Evolutionary conservation across 2,113 vertebrate genomes (phyloP).

Genomic region (Lepisosteus oculatus): DNA sequence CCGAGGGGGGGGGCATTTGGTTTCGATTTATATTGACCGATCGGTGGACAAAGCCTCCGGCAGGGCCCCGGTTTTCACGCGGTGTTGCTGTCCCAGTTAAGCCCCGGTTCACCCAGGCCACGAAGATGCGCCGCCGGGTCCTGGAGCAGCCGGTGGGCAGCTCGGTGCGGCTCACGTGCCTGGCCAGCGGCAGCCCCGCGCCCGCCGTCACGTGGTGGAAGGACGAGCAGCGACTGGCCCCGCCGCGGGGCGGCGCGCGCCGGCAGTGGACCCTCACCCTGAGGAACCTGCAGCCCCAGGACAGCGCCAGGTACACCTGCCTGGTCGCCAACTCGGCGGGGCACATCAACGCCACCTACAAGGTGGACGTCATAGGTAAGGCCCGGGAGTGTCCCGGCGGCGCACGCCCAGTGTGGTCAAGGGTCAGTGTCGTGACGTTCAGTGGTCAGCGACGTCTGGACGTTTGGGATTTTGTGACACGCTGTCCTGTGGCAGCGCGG

Average conservation of each 20-base stretch:
- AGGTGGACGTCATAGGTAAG: conserved; percentile 53
- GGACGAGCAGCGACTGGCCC: conserved; percentile 37
- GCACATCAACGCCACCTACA: conserved; percentile 57
- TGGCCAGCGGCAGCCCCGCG: conserved; percentile 43
- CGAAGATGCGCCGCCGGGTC: conserved; percentile 49
- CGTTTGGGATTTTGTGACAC: too few species aligned
- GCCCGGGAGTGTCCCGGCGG: background rate
- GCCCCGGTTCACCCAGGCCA: conserved; percentile 50
- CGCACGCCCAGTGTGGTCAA: too few species aligned
- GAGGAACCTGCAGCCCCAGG: conserved; percentile 49
- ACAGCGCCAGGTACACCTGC: conserved; percentile 54
- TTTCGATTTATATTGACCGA: too few species aligned
- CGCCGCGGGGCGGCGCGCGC: conserved; percentile 25
- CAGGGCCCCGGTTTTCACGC: too few species aligned
- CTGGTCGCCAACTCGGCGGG: conserved; percentile 43
- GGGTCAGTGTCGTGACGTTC: too few species aligned
- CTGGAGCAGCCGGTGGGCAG: conserved; percentile 50
- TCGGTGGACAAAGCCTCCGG: too few species aligned
- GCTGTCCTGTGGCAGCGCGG: too few species aligned
- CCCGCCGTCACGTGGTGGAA: conserved; percentile 55
- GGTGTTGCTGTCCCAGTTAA: conserved; percentile 30
- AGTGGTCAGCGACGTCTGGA: too few species aligned
- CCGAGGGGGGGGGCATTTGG: too few species aligned
- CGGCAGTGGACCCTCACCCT: conserved; percentile 54
- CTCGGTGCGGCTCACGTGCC: conserved; percentile 50